Evolutionary conservation across 2,113 vertebrate species (phyloP), one percentile per base, ranked within the genome.

Genomic region (Phrynosoma blainvillii): DNA sequence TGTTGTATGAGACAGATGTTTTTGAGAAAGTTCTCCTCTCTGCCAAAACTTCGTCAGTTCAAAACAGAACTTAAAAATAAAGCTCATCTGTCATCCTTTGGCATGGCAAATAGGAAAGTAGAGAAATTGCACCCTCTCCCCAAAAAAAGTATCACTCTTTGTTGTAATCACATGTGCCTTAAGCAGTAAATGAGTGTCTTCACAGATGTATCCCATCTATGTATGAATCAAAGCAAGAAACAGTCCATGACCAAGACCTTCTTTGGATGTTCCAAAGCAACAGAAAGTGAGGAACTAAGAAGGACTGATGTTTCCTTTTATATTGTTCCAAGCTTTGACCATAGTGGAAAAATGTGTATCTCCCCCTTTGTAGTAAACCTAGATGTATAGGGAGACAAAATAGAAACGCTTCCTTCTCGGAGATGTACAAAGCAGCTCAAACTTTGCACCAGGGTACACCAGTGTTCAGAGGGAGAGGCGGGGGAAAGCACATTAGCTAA

Each of bases 1-100:
- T 40, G 75, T 40, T 62, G 92, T 59, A 23, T 76, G 82, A 36
- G 90, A 87, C 27, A 25, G 59, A 52, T 70, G 21, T 36, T 71
- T 79, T 79, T 27, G n/a, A 74, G 20, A 12, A 9, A 59, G 56
- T 56, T 18, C n/a, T 62, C 59, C 59, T 62, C 59, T 62, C 12
- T 62, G 14, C 59, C 59, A 62, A 47, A 47, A 47, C 47, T 47
- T 47, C 4, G 7, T 47, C 30, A 71, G n/a, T 59, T 65, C 59
- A 42, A 75, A 13, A 40, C 54, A 75, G 32, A 59, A 30, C 40
- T 75, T 47, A 47, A 47, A 47, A 47, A 47, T 47, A 47, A 47
- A 47, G 62, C 23, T 68, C 7, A 3, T 47, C 32, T 18, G 52
- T 12, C 82, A 13, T 84, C 52, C 23, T 73, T 56, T 56, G 52